Conservation (phyloP, 2,888 invertebrate species). For the Eubasilissa splendida region DNA sequence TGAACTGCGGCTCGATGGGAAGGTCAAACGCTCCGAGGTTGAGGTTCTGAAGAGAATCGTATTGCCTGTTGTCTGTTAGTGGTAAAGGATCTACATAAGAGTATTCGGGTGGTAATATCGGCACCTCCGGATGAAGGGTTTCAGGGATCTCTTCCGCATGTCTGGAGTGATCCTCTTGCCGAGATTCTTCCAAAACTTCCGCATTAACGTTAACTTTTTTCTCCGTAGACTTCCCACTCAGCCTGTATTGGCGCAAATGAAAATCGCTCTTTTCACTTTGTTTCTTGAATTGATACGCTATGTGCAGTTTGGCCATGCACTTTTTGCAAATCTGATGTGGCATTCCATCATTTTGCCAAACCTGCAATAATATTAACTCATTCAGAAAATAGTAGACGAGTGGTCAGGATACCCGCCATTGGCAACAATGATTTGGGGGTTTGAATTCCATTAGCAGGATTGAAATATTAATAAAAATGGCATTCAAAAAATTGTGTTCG, state of each 20-base stretch:
- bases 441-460: too few relatives aligned
- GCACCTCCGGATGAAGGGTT: slow-evolving; percentile 17
- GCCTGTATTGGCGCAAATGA: slow-evolving; percentile 64
- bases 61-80: slow-evolving; percentile 46
- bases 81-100: slow-evolving; percentile 42
- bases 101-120: slow-evolving; percentile 26
- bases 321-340: slow-evolving; percentile 68
- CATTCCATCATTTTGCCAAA: slow-evolving; percentile 68
- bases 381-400: neutral
- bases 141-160: slow-evolving; percentile 6
- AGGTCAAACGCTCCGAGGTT: slow-evolving; percentile 41
- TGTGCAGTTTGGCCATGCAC: slow-evolving; percentile 67
- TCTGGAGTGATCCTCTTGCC: slow-evolving; percentile 33
- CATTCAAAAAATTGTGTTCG: too few relatives aligned
- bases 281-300: slow-evolving; percentile 68
- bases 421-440: too few relatives aligned
- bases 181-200: slow-evolving; percentile 27
- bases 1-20: slow-evolving; percentile 46
- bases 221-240: slow-evolving; percentile 58
- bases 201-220: slow-evolving; percentile 43
- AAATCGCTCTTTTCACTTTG: slow-evolving; percentile 68
- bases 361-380: slow-evolving; percentile 60
- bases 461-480: too few relatives aligned
- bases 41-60: slow-evolving; percentile 51
- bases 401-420: too few relatives aligned